These are phyloP conservation scores for Mallateleia sp. DNA, from an alignment of 2,888 invertebrate genomes.

Conservation along the genomic window DNA sequence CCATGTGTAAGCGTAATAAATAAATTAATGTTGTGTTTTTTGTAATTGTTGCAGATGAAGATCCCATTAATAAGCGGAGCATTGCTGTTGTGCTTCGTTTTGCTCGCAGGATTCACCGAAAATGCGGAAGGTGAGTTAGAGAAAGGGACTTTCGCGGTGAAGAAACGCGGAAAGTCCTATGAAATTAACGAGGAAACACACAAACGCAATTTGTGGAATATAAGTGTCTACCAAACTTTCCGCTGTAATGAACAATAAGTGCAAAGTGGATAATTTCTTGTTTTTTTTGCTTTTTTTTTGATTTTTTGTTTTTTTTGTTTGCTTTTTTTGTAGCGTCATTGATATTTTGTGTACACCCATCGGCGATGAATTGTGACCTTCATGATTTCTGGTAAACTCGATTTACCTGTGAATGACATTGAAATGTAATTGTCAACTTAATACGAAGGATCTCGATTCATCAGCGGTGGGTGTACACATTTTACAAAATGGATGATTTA, in stretches of 20 bases:
- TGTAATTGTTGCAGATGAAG: constrained; percentile 86
- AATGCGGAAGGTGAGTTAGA: constrained; percentile 87
- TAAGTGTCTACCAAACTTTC: constrained; percentile 54
- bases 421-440: too few relatives aligned
- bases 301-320: too few relatives aligned
- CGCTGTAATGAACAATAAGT: constrained; percentile 48
- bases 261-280: constrained; percentile 19
- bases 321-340: not conserved
- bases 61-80: constrained; percentile 82
- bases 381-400: too few relatives aligned
- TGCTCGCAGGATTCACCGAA: constrained; percentile 84
- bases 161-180: constrained; percentile 75
- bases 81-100: constrained; percentile 85
- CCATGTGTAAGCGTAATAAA: too few relatives aligned
- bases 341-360: too few relatives aligned
- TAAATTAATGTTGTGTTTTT: constrained; percentile 48
- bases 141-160: constrained; percentile 76
- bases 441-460: too few relatives aligned
- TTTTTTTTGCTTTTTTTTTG: too few relatives aligned
- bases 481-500: not conserved
- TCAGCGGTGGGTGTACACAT: too few relatives aligned
- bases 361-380: too few relatives aligned
- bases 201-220: constrained; percentile 16
- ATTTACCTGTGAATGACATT: too few relatives aligned
- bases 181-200: constrained; percentile 68